phyloP scores from a whole-genome alignment of 2,888 invertebrate species.

The Pachymerium ferrugineum region DNA sequence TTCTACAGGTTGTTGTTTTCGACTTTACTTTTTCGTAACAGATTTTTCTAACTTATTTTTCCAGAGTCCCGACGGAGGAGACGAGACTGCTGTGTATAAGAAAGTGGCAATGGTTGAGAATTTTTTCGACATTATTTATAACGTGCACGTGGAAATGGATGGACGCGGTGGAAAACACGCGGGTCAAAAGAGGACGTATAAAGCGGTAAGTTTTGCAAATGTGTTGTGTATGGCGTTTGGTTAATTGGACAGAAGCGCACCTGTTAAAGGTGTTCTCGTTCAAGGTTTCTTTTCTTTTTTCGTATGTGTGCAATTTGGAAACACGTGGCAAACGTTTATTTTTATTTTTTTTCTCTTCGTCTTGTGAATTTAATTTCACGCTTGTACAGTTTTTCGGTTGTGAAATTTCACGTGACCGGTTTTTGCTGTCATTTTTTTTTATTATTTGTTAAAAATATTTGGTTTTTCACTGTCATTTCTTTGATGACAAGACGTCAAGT shows the following conservation, averaged over 20 bases:
- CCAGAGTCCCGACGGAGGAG: constrained; percentile 39
- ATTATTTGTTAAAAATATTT: no score
- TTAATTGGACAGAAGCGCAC: neutral
- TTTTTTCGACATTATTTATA: constrained; percentile 94
- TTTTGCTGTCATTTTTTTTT: no score
- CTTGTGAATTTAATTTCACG: no score
- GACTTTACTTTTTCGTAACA: constrained; percentile 37
- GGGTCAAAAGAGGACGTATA: constrained; percentile 93
- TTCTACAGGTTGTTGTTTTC: constrained; percentile 1
- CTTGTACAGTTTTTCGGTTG: no score
- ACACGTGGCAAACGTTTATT: no score
- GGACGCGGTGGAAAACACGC: constrained; percentile 86
- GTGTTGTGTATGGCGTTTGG: neutral
- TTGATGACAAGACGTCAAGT: no score
- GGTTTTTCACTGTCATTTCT: no score
- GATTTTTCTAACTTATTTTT: constrained; percentile 35
- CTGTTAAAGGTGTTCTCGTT: neutral
- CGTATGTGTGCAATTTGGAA: no score
- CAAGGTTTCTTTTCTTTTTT: no score
- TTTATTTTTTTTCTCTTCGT: no score
- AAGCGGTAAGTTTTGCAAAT: constrained; percentile 65
- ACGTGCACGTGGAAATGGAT: constrained; percentile 88
- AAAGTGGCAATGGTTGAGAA: constrained; percentile 96
- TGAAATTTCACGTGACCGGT: no score
- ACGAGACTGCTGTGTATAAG: constrained; percentile 57